phyloP scores from a whole-genome alignment of 64 coral and sea anemone genomes.

The Dendrophyllia cribrosa region DNA sequence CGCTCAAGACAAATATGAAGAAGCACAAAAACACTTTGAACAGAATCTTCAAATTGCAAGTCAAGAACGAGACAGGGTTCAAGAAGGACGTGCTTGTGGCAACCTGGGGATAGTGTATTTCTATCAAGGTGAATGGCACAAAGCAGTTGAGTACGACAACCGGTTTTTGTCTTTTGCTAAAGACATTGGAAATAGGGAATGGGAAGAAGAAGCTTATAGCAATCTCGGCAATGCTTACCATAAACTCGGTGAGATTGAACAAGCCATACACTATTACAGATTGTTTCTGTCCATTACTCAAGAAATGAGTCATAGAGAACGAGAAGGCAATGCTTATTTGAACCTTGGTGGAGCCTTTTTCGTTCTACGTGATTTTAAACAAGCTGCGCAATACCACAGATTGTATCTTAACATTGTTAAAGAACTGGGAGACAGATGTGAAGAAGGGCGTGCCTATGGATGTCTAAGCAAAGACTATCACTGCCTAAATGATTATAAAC shows the following conservation, averaged over 20 bases:
- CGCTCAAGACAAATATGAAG: too few relatives aligned
- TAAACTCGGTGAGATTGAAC: background rate
- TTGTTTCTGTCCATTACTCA: background rate
- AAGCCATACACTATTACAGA: constrained; percentile 10
- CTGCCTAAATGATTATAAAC: too few relatives aligned
- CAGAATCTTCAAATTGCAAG: too few relatives aligned
- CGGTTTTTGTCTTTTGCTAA: background rate
- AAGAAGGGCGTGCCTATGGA: too few relatives aligned
- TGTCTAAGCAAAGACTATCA: too few relatives aligned
- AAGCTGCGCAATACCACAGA: background rate
- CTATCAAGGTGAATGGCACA: background rate
- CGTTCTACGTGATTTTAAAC: background rate
- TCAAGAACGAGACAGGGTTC: too few relatives aligned
- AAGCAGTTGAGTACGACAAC: background rate
- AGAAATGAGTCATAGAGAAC: background rate
- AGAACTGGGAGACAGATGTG: too few relatives aligned
- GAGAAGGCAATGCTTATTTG: constrained; percentile 10
- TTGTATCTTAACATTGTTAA: background rate
- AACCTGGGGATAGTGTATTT: too few relatives aligned
- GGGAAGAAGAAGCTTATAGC: background rate
- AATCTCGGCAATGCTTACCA: background rate
- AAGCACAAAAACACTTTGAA: too few relatives aligned
- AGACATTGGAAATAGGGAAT: background rate
- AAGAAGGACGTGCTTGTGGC: too few relatives aligned
- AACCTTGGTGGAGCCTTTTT: background rate